These are phyloP conservation scores for Anthopleura xanthogrammica DNA, from an alignment of 92 coral and sea anemone genomes.

Conservation along the genomic window DNA sequence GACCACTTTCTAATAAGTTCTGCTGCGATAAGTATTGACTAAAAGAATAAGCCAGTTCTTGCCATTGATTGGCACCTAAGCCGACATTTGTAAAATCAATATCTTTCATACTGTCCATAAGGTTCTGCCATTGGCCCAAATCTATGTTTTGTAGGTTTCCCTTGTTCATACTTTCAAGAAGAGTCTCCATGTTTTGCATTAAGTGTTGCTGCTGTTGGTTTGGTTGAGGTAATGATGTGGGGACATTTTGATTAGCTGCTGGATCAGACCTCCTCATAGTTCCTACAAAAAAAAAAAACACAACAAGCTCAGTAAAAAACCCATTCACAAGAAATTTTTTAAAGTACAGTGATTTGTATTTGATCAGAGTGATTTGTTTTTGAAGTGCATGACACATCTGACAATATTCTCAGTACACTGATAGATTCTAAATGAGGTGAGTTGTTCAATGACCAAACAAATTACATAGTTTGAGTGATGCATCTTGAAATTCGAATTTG, in stretches of 20 bases:
- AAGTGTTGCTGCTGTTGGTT: slow-evolving; percentile 58
- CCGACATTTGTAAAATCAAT: slow-evolving; percentile 83
- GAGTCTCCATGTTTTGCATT: slow-evolving; percentile 88
- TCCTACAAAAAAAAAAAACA: slow-evolving; percentile 13
- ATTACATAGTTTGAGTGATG: no score
- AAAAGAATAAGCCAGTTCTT: slow-evolving; percentile 93
- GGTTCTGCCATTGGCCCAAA: slow-evolving; percentile 76
- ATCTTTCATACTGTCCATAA: slow-evolving; percentile 97
- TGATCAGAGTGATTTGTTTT: no score
- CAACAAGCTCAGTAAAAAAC: not conserved
- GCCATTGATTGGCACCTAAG: slow-evolving; percentile 89
- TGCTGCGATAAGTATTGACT: slow-evolving; percentile 88
- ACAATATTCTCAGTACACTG: no score
- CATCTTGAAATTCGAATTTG: no score
- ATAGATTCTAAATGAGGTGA: no score
- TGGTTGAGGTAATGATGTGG: slow-evolving; percentile 29
- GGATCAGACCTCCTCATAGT: slow-evolving; percentile 18
- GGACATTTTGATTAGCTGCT: slow-evolving; percentile 29
- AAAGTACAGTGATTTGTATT: no score
- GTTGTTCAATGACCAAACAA: no score
- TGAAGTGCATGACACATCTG: no score
- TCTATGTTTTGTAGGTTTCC: slow-evolving; percentile 88
- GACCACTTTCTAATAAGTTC: slow-evolving; percentile 47
- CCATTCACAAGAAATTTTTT: not conserved
- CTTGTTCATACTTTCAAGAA: slow-evolving; percentile 89